Conservation (phyloP, 2,113 vertebrate genomes). For the Dasypus novemcinctus region DNA sequence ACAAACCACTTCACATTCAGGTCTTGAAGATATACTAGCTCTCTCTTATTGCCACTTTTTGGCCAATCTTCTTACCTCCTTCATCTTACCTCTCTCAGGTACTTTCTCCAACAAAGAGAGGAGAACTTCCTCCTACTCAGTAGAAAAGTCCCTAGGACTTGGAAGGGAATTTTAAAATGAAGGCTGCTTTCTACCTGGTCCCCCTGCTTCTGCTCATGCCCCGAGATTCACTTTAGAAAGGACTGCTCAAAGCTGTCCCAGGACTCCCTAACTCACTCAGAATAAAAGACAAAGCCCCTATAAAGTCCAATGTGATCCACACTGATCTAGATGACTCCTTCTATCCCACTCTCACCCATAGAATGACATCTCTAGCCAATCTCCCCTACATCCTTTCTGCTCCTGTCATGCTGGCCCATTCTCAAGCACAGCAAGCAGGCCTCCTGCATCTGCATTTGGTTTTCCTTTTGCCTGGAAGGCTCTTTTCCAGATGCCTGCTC, state of each 20-base stretch:
- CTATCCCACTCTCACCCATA: not conserved
- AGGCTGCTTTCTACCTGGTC: too few species aligned
- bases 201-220: too few species aligned
- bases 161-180: not conserved
- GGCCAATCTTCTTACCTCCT: not conserved
- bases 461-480: not conserved
- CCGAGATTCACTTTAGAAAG: not conserved
- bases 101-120: not conserved
- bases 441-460: not conserved
- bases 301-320: not conserved
- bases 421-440: not conserved
- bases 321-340: not conserved
- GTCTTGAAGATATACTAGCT: not conserved
- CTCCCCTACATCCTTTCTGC: not conserved
- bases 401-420: not conserved
- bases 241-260: not conserved
- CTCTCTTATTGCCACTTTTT: not conserved
- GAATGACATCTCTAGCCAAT: not conserved
- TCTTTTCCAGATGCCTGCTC: not conserved
- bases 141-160: not conserved
- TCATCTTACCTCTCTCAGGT: not conserved
- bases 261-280: not conserved
- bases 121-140: not conserved
- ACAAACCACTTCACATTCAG: not conserved
- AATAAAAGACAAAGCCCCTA: not conserved